Percentiles rank a stretch among this genome's conserved stretches.
These are phyloP conservation scores for Gracilinanus agilis DNA, from an alignment of 2,113 vertebrate genomes.

Conservation along the genomic window DNA sequence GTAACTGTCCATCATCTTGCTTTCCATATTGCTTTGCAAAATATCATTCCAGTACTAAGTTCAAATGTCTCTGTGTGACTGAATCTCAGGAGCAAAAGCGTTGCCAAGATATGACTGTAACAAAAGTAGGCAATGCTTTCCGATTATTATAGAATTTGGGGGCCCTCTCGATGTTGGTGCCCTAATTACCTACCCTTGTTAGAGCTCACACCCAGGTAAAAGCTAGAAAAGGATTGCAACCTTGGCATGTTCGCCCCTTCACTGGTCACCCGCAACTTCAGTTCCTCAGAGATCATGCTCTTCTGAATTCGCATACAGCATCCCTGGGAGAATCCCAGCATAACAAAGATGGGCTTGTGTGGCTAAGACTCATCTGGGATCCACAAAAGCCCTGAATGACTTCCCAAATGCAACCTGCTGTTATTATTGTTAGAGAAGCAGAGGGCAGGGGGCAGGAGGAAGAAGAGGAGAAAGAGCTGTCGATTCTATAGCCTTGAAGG, in stretches of 20 bases:
- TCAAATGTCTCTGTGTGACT: background rate
- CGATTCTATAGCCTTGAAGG: background rate
- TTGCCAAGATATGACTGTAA: background rate
- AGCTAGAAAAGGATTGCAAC: background rate
- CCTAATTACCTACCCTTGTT: background rate
- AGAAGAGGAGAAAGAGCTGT: too few relatives aligned
- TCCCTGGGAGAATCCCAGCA: background rate
- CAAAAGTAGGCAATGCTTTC: background rate
- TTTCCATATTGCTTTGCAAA: too few relatives aligned
- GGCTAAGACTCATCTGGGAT: too few relatives aligned
- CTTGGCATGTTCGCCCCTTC: background rate
- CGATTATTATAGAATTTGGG: background rate
- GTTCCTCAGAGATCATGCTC: background rate
- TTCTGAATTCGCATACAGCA: background rate
- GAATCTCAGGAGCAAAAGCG: background rate
- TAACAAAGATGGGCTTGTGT: background rate
- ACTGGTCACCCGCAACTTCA: background rate
- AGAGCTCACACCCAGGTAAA: background rate
- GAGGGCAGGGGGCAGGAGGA: too few relatives aligned
- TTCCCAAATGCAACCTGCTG: background rate
- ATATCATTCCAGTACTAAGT: too few relatives aligned
- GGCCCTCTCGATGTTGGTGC: background rate
- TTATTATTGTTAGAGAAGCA: too few relatives aligned
- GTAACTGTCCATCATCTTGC: too few relatives aligned
- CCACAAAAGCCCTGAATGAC: background rate